Percentiles rank a stretch among this genome's conserved stretches.
Conservation (phyloP, 2,113 vertebrate genomes). For the Azemiops feae region DNA sequence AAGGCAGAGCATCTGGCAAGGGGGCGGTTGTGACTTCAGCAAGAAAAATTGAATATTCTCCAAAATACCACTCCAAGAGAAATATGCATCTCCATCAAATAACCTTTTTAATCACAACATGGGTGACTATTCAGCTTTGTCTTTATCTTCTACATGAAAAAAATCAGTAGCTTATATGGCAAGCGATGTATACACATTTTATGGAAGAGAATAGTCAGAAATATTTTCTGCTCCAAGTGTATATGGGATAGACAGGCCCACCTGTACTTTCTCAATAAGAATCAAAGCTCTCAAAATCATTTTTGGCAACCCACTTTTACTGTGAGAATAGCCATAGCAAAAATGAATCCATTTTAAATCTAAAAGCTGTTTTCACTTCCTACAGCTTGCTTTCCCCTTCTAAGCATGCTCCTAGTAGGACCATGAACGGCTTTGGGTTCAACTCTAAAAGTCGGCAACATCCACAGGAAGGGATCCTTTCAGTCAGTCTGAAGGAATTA, state of each 20-base stretch:
- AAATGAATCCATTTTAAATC: not conserved
- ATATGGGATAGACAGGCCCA: constrained; percentile 33
- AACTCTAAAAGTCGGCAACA: not conserved
- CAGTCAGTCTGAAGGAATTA: not conserved
- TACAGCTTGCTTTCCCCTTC: not conserved
- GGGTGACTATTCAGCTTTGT: not conserved
- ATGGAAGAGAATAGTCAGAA: constrained; percentile 41
- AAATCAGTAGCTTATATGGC: constrained; percentile 12
- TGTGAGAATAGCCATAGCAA: constrained; percentile 57
- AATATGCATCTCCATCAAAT: not conserved
- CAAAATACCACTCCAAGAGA: not conserved
- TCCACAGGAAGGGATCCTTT: not conserved
- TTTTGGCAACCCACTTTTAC: constrained; percentile 47
- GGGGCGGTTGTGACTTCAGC: not conserved
- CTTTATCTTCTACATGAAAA: not conserved
- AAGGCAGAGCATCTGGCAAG: not conserved
- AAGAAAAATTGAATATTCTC: not conserved
- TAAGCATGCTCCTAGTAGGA: not conserved
- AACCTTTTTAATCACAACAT: not conserved
- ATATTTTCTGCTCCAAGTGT: constrained; percentile 25
- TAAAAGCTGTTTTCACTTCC: not conserved
- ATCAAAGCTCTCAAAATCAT: constrained; percentile 54
- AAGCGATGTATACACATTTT: not conserved
- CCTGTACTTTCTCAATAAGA: constrained; percentile 24
- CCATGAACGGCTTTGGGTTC: not conserved